Evolutionary conservation across 1,140 invertebrate genomes (phyloP).

Genomic region (Caenorhabditis remanei): DNA sequence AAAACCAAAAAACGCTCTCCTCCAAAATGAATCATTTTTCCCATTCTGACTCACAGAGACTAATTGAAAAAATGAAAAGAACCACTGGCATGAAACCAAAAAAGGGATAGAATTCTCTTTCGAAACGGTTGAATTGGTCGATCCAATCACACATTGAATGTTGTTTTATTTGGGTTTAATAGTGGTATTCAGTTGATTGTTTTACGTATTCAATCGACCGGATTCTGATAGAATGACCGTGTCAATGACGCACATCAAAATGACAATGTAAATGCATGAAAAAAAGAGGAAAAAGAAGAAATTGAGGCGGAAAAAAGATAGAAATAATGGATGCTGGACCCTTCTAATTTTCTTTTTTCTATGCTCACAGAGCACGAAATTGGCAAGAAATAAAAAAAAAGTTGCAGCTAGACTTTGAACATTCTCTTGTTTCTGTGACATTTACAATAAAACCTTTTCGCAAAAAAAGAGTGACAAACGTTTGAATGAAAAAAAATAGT

Average conservation of each 20-base stretch:
- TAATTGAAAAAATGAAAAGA: too few species aligned
- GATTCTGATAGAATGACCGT: neutral
- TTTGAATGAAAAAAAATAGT: neutral
- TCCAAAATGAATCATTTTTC: too few species aligned
- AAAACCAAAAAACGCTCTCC: too few species aligned
- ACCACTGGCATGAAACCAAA: too few species aligned
- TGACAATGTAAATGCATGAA: neutral
- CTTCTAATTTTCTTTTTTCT: slow-evolving; percentile 9
- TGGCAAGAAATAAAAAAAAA: neutral
- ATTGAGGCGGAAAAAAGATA: neutral
- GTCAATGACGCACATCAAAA: neutral
- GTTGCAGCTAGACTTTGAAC: slow-evolving; percentile 1
- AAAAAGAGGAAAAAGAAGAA: neutral
- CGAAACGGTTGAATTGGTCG: neutral
- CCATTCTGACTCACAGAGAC: too few species aligned
- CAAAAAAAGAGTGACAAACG: slow-evolving; percentile 19
- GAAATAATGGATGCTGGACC: slow-evolving; percentile 18
- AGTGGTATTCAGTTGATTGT: neutral
- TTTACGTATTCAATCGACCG: slow-evolving; percentile 4
- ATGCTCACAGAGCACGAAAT: neutral
- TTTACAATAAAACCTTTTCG: slow-evolving; percentile 16
- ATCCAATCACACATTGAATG: neutral
- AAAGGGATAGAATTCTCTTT: too few species aligned
- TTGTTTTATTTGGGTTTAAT: neutral
- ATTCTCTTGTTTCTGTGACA: slow-evolving; percentile 50